Evolutionary conservation across 2,888 invertebrate genomes (phyloP).

Genomic region (Machimus atricapillus): DNA sequence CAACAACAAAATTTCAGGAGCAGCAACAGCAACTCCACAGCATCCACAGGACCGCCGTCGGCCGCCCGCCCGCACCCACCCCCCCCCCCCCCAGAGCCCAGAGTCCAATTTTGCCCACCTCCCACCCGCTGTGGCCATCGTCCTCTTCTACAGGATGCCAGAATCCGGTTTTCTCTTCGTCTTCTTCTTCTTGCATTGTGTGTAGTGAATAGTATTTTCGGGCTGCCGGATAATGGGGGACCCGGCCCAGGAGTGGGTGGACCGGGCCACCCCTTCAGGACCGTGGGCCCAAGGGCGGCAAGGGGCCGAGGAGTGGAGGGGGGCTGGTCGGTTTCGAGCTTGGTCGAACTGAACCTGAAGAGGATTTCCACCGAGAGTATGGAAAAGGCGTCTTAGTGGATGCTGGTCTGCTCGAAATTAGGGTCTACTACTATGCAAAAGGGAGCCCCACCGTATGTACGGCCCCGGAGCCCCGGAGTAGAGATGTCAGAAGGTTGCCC

Average conservation of each 20-base stretch:
- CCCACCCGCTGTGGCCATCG: constrained; percentile 22
- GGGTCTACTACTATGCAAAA: constrained; percentile 44
- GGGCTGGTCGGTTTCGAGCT: constrained; percentile 21
- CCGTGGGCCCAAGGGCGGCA: not conserved
- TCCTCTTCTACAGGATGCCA: constrained; percentile 31
- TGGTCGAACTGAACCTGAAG: constrained; percentile 39
- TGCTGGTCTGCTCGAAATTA: constrained; percentile 44
- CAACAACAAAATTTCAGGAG: constrained; percentile 14
- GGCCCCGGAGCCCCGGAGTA: not conserved
- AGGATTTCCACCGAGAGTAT: constrained; percentile 43
- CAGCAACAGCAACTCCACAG: not conserved
- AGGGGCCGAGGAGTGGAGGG: not conserved
- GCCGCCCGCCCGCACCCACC: not conserved
- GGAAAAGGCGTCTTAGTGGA: constrained; percentile 45
- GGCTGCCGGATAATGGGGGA: constrained; percentile 27
- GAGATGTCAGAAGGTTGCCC: constrained; percentile 37
- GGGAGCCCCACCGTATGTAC: constrained; percentile 32
- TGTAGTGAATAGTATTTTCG: constrained; percentile 38
- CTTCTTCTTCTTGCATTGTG: constrained; percentile 33
- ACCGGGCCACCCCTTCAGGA: not conserved
- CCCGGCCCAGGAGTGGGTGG: not conserved
- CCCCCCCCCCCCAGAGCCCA: not conserved
- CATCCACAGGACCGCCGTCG: not conserved
- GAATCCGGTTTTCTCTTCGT: constrained; percentile 36
- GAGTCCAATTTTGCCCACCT: not conserved